These are phyloP conservation scores for Vulpes vulpes DNA, from an alignment of 2,113 vertebrate species.

Conservation along the genomic window DNA sequence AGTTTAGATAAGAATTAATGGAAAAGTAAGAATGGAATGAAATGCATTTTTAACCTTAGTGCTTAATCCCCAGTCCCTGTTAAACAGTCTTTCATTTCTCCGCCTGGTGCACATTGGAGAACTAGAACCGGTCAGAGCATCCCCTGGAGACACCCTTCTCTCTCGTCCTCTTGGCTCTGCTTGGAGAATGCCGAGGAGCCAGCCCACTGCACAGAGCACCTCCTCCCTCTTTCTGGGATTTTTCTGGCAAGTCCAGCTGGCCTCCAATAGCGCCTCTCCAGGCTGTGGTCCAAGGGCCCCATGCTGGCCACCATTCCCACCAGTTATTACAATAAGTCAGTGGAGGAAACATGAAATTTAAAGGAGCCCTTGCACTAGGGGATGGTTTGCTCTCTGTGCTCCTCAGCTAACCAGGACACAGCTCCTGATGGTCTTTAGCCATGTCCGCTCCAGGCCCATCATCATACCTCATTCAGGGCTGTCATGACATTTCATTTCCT, in stretches of 20 bases:
- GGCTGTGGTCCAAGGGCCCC: constrained; percentile 27
- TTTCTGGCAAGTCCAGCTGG: constrained; percentile 28
- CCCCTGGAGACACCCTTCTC: not conserved
- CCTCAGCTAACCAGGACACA: not conserved
- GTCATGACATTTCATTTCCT: constrained; percentile 57
- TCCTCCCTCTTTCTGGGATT: not conserved
- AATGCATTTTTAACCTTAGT: not conserved
- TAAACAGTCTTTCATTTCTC: not conserved
- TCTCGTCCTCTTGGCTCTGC: not conserved
- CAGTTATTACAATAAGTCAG: not conserved
- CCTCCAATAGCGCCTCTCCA: not conserved
- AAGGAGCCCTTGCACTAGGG: not conserved
- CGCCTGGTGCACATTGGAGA: not conserved
- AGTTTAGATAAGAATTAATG: constrained; percentile 55
- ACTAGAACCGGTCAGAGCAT: fast-evolving
- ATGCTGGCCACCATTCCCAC: not conserved
- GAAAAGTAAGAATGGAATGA: constrained; percentile 15
- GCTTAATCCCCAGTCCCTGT: not conserved
- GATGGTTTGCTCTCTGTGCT: not conserved
- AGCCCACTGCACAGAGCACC: not conserved
- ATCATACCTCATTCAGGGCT: not conserved
- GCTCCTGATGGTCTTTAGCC: fast-evolving
- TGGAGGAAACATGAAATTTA: not conserved
- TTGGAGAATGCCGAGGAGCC: not conserved
- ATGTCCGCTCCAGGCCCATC: fast-evolving